These are phyloP conservation scores for Imbricaverruca yamaguchii DNA, from an alignment of 2,888 invertebrate species.

Conservation along the genomic window DNA sequence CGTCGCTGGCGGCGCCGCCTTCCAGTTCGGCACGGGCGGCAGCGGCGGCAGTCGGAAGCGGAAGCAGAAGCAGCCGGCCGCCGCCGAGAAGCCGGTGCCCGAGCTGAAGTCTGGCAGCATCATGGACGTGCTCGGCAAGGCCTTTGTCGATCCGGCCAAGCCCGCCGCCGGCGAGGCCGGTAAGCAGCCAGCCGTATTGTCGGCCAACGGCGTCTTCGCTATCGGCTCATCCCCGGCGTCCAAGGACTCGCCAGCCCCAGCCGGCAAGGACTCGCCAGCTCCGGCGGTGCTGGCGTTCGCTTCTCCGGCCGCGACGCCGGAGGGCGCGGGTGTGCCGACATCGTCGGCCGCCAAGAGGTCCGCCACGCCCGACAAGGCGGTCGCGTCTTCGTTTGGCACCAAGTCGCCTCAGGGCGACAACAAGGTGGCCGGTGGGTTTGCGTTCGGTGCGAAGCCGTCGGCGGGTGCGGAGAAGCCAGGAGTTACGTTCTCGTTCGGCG, in stretches of 20 bases:
- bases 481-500: not conserved
- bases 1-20: not conserved
- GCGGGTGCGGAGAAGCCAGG: not conserved
- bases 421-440: not conserved
- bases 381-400: no score
- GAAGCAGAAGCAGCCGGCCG: not conserved
- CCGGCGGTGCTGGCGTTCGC: not conserved
- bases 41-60: not conserved
- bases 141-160: not conserved
- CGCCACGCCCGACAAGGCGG: not conserved
- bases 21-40: not conserved
- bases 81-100: slow-evolving; percentile 34
- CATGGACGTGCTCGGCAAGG: slow-evolving; percentile 37
- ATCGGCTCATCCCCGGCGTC: not conserved
- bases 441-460: not conserved
- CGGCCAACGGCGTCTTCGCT: not conserved
- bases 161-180: not conserved
- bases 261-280: not conserved
- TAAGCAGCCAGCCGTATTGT: not conserved
- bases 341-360: not conserved
- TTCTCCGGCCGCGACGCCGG: not conserved
- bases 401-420: no score
- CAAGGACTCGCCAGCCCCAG: not conserved
- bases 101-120: slow-evolving; percentile 37
- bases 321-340: not conserved